These are phyloP conservation scores for Ditylenchus weischeri DNA, from an alignment of 2,888 invertebrate genomes.

Conservation along the genomic window DNA sequence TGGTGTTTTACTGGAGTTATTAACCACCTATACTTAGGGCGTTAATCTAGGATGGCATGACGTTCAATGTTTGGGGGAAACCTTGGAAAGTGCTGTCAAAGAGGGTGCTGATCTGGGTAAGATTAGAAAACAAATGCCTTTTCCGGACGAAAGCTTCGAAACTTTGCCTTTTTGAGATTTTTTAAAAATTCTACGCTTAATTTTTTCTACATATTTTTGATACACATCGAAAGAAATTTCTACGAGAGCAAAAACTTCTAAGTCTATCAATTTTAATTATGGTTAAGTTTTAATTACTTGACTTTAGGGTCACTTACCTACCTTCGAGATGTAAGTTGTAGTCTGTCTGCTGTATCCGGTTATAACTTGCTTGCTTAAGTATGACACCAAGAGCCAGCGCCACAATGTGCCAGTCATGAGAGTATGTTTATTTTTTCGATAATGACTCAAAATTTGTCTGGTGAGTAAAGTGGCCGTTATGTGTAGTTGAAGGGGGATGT, in stretches of 20 bases:
- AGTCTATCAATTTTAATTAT: not conserved
- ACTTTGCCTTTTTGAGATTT: too few relatives aligned
- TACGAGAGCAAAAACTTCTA: too few relatives aligned
- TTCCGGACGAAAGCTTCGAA: too few relatives aligned
- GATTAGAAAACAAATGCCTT: constrained; percentile 60
- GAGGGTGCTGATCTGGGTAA: constrained; percentile 71
- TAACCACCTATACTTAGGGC: constrained; percentile 63
- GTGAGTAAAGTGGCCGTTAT: too few relatives aligned
- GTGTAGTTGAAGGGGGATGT: too few relatives aligned
- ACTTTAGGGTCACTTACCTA: constrained; percentile 34
- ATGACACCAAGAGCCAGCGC: constrained; percentile 78
- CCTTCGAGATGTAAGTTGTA: constrained; percentile 11
- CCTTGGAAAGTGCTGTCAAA: constrained; percentile 71
- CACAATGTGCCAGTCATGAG: constrained; percentile 82
- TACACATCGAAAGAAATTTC: too few relatives aligned
- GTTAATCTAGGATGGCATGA: constrained; percentile 96
- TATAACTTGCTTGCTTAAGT: constrained; percentile 69
- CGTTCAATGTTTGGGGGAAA: constrained; percentile 71
- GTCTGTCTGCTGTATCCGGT: constrained; percentile 17
- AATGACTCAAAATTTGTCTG: too few relatives aligned
- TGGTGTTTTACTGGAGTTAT: not conserved
- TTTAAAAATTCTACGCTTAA: too few relatives aligned
- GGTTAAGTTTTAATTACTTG: not conserved
- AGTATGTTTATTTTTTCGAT: not conserved
- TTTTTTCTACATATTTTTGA: too few relatives aligned